Conservation (phyloP, 2,888 invertebrate genomes). For the Tetanocera ferruginea region DNA sequence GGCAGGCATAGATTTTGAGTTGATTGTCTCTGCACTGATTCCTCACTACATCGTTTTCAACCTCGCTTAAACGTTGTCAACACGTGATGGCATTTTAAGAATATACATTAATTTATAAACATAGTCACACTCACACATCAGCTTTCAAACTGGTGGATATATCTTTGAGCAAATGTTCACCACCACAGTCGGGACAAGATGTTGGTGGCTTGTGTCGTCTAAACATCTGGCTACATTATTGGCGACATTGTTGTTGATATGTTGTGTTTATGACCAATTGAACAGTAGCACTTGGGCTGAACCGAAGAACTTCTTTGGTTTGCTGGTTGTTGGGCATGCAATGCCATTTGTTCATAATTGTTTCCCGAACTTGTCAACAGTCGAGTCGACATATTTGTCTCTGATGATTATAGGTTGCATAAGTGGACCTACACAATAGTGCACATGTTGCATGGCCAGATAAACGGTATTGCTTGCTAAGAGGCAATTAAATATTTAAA, state of each 20-base stretch:
- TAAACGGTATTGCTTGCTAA: background rate
- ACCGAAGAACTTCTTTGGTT: background rate
- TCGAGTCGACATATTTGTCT: constrained; percentile 37
- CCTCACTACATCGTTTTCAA: background rate
- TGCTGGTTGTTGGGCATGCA: background rate
- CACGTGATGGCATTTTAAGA: constrained; percentile 15
- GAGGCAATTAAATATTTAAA: constrained; percentile 32
- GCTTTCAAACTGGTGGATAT: background rate
- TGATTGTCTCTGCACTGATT: constrained; percentile 1
- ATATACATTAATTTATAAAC: background rate
- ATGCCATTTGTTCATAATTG: constrained; percentile 32
- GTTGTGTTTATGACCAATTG: constrained; percentile 35
- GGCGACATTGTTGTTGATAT: constrained; percentile 25
- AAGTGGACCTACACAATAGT: constrained; percentile 46
- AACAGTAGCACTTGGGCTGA: background rate
- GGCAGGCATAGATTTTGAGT: background rate
- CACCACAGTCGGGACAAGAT: background rate
- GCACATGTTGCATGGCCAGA: constrained; percentile 54
- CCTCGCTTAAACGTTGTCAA: background rate
- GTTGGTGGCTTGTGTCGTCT: background rate
- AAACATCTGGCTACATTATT: constrained; percentile 13
- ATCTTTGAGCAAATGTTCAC: constrained; percentile 2
- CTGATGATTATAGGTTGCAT: constrained; percentile 38
- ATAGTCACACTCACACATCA: background rate
- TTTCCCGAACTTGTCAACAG: constrained; percentile 20